phyloP scores from a whole-genome alignment of 2,888 invertebrate species.

The Gymnocheta viridis region DNA sequence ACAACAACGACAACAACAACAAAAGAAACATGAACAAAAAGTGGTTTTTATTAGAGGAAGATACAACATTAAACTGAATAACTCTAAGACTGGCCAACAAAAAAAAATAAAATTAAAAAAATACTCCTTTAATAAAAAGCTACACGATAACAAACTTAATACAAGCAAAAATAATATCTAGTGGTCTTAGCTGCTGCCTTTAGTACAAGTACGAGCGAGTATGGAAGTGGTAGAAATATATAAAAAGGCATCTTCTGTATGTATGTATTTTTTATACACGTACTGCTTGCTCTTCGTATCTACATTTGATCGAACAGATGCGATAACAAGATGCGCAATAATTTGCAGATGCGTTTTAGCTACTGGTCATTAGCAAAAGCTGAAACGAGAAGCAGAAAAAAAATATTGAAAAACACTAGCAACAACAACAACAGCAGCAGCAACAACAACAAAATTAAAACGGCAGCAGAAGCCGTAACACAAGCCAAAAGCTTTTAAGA shows the following conservation, averaged over 20 bases:
- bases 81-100: neutral
- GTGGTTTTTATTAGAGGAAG: constrained; percentile 50
- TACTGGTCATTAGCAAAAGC: constrained; percentile 77
- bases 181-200: neutral
- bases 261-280: constrained; percentile 19
- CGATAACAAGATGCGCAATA: constrained; percentile 74
- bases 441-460: constrained; percentile 14
- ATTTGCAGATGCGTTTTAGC: constrained; percentile 77
- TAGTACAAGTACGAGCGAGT: neutral
- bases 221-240: constrained; percentile 10
- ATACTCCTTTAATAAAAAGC: constrained; percentile 49
- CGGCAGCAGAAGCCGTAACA: constrained; percentile 46
- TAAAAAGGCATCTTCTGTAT: constrained; percentile 26
- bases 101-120: no score
- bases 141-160: constrained; percentile 36
- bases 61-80: constrained; percentile 20
- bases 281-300: constrained; percentile 36
- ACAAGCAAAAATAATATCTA: constrained; percentile 1
- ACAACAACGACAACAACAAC: neutral
- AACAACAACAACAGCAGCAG: constrained; percentile 5
- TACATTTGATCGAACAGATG: constrained; percentile 71
- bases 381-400: constrained; percentile 21
- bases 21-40: no score
- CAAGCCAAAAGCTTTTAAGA: constrained; percentile 42
- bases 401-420: neutral